phyloP scores from a whole-genome alignment of 2,888 invertebrate genomes.

The Drosophila borborema region DNA sequence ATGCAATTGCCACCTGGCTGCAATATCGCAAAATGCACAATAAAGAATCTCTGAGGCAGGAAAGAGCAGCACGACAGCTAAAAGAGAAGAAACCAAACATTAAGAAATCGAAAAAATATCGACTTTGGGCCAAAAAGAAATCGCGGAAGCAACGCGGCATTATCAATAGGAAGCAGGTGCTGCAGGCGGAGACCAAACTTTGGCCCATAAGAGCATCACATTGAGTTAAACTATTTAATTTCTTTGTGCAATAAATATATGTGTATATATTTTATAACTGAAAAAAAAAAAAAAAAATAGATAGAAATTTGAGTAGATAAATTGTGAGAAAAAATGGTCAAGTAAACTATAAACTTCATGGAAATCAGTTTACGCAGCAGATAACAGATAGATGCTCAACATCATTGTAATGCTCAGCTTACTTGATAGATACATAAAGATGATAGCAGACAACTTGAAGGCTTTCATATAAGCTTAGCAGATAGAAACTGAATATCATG shows the following conservation, averaged over 20 bases:
- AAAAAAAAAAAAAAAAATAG: too few relatives aligned
- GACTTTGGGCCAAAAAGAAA: not conserved
- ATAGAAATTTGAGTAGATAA: not conserved
- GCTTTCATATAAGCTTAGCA: too few relatives aligned
- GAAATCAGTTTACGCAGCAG: too few relatives aligned
- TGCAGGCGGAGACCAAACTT: conserved; percentile 49
- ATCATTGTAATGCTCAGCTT: too few relatives aligned
- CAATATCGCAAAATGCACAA: conserved; percentile 28
- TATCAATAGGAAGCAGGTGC: conserved; percentile 23
- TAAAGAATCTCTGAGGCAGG: not conserved
- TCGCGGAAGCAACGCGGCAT: not conserved
- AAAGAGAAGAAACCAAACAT: not conserved
- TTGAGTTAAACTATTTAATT: not conserved
- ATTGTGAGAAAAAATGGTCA: too few relatives aligned
- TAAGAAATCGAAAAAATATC: not conserved
- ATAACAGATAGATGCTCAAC: too few relatives aligned
- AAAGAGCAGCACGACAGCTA: not conserved
- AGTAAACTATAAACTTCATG: too few relatives aligned
- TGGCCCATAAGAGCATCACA: conserved; percentile 31
- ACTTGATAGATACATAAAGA: too few relatives aligned
- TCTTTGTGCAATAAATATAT: not conserved
- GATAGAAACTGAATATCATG: too few relatives aligned
- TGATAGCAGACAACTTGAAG: too few relatives aligned
- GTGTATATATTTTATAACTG: conserved; percentile 20
- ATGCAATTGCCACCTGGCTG: conserved; percentile 45